phyloP scores from a whole-genome alignment of 2,888 invertebrate species.

The Lasioglossum vierecki region DNA sequence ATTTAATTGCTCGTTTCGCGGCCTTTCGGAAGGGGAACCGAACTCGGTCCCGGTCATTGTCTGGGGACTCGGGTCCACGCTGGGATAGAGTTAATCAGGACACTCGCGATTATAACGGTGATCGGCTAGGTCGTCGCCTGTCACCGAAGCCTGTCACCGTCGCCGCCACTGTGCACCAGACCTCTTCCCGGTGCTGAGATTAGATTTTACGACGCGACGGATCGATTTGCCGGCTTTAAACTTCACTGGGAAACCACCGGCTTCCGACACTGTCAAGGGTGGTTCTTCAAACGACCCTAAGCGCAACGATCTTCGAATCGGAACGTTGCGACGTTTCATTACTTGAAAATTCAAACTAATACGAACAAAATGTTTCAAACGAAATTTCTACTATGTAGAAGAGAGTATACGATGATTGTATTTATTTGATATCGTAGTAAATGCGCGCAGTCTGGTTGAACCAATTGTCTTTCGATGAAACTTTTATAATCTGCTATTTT shows the following conservation, averaged over 20 bases:
- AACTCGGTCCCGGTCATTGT: slow-evolving; percentile 44
- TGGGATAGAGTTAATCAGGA: slow-evolving; percentile 40
- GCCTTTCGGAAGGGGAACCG: slow-evolving; percentile 8
- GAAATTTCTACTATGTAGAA: no score
- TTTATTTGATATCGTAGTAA: no score
- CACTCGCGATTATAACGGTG: slow-evolving; percentile 41
- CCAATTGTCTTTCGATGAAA: no score
- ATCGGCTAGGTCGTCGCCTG: slow-evolving; percentile 20
- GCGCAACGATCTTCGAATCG: background rate
- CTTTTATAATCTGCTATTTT: no score
- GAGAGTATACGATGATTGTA: no score
- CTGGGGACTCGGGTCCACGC: slow-evolving; percentile 11
- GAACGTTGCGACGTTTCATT: background rate
- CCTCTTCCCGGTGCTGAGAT: slow-evolving; percentile 20
- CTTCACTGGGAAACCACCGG: slow-evolving; percentile 53
- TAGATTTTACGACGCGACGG: slow-evolving; percentile 49
- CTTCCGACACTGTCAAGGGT: slow-evolving; percentile 61
- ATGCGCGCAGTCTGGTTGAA: no score
- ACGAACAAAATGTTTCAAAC: no score
- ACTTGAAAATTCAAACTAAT: no score
- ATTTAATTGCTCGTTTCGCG: slow-evolving; percentile 48
- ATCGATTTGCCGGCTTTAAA: slow-evolving; percentile 59
- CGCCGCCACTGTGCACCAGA: background rate
- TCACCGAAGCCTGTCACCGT: background rate
- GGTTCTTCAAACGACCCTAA: slow-evolving; percentile 23